Conservation (phyloP, 2,888 invertebrate species). For the Acanthosepion pharaonis region DNA sequence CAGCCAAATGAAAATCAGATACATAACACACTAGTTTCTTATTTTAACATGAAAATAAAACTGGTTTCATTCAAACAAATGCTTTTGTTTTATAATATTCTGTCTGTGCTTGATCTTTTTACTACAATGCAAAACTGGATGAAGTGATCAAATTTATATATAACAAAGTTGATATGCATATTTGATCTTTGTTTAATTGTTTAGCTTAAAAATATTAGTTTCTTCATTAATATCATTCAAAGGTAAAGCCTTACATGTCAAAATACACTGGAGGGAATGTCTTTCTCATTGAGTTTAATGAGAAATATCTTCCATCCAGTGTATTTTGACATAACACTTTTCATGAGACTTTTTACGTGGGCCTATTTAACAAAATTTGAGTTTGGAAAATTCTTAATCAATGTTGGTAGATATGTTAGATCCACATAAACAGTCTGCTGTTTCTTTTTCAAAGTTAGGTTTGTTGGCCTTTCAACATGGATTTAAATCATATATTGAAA, state of each 20-base stretch:
- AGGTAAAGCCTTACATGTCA: not conserved
- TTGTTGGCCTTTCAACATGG: not conserved
- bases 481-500: not conserved
- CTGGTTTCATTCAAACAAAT: not conserved
- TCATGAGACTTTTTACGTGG: too few relatives aligned
- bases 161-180: not conserved
- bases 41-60: not conserved
- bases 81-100: not conserved
- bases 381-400: not conserved
- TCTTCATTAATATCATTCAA: not conserved
- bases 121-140: slow-evolving; percentile 15
- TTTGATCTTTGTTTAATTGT: not conserved
- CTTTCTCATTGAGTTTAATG: not conserved
- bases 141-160: not conserved
- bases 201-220: not conserved
- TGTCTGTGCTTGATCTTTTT: not conserved
- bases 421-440: not conserved
- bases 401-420: not conserved
- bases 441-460: not conserved
- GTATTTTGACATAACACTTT: too few relatives aligned
- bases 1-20: not conserved
- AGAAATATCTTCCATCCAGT: too few relatives aligned
- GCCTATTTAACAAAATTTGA: not conserved
- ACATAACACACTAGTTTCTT: not conserved
- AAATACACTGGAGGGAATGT: not conserved